Base-by-base conservation (phyloP, 1,140 invertebrate species). In the Caenorhabditis briggsae region DNA sequence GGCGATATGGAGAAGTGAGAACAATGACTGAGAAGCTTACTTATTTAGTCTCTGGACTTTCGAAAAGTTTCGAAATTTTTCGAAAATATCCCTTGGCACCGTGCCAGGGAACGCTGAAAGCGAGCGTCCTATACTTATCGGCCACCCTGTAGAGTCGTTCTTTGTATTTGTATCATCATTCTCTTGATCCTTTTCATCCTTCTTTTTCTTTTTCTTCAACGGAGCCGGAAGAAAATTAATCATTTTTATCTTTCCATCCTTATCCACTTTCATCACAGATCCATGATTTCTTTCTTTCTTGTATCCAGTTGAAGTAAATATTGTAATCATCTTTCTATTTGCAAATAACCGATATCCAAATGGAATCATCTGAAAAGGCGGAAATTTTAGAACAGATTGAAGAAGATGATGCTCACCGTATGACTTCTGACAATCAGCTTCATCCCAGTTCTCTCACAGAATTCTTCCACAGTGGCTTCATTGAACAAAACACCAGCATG, bases 271-370 rank as follows among this genome's bases (percentile, higher is more conserved):
- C 14, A 70, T 18, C 20, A 70, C 6, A 46, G 64, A 14, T 46
- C 64, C 64, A 18, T 43, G 23, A 46, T 70, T 70, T 18, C 16
- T 46, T 46, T 70, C n/a, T 46, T 70, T 18, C 46, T 23, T 20
- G 41, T 25, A 70, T 14, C 41, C 41, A 46, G 64, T 25, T 46
- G 64, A 70, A n/a, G 16, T 70, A 41, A 70, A 70, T 25, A 70
- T 70, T n/a, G 64, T 70, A 23, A 70, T 70, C 33, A 70, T 8
- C 46, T 46, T 43, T 46, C n/a, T 70, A 8, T 70, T n/a, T 5
- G 64, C 33, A 8, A 70, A 70, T 33, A 70, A 70, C n/a, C 64
- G 64, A 70, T 70, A 46, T 3, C 64, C 64, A 46, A 70, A 70
- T 46, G 64, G 64, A 18, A 70, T 14, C 5, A 16, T 25, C 64